These are phyloP conservation scores for Sciurus vulgaris DNA, from an alignment of 2,797 vertebrate species.

Conservation along the genomic window DNA sequence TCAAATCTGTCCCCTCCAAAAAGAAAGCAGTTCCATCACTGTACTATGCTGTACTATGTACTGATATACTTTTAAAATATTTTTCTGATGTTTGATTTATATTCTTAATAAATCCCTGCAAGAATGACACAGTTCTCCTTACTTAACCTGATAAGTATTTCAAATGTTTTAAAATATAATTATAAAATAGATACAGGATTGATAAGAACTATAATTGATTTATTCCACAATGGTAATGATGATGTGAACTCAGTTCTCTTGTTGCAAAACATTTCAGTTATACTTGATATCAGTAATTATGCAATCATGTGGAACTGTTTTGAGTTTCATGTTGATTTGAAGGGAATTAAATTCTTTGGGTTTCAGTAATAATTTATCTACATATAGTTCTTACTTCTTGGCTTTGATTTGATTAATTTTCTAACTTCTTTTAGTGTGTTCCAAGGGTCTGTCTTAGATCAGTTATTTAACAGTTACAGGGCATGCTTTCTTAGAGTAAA, in stretches of 20 bases:
- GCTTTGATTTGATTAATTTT: slow-evolving; percentile 76
- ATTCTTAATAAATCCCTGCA: slow-evolving; percentile 57
- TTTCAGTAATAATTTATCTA: slow-evolving; percentile 79
- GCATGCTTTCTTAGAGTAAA: slow-evolving; percentile 67
- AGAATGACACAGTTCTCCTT: slow-evolving; percentile 45
- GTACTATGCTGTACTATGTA: not conserved
- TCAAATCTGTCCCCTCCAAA: not conserved
- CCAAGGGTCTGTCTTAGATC: slow-evolving; percentile 71
- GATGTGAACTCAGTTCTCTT: slow-evolving; percentile 46
- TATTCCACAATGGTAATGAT: not conserved
- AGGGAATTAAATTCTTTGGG: slow-evolving; percentile 79
- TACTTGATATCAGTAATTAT: slow-evolving; percentile 77
- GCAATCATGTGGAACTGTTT: slow-evolving; percentile 81
- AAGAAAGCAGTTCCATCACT: slow-evolving; percentile 33
- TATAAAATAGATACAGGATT: not conserved
- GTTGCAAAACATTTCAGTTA: slow-evolving; percentile 71
- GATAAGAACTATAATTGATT: slow-evolving; percentile 56
- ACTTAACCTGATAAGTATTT: not conserved
- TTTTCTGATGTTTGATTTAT: slow-evolving; percentile 29
- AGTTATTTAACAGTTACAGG: slow-evolving; percentile 60
- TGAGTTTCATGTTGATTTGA: slow-evolving; percentile 84
- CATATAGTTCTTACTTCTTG: slow-evolving; percentile 58
- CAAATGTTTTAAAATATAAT: slow-evolving; percentile 41
- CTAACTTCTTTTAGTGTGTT: slow-evolving; percentile 68
- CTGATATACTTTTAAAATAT: slow-evolving; percentile 55